Conservation (phyloP, 2,797 vertebrate genomes). For the Enteromius trimaculatus region DNA sequence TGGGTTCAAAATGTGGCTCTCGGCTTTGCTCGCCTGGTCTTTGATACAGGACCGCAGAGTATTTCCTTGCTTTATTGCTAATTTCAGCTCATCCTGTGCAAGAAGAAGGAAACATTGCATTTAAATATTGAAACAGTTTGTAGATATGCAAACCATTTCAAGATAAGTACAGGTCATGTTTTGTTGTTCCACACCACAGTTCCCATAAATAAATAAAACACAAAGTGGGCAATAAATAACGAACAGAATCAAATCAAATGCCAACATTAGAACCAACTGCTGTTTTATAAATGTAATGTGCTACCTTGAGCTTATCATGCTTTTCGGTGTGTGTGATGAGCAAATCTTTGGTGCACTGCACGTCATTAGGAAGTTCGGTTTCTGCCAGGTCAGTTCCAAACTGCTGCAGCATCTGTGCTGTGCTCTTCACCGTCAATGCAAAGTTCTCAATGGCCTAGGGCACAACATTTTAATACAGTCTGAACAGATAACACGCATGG, state of each 20-base stretch:
- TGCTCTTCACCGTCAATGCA: conserved; percentile 92
- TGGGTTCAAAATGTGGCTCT: conserved; percentile 82
- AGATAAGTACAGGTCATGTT: not conserved
- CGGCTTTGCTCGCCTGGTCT: conserved; percentile 82
- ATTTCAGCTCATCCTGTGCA: conserved; percentile 86
- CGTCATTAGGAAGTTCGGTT: conserved; percentile 89
- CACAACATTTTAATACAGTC: conserved; percentile 20
- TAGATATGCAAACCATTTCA: conserved; percentile 4
- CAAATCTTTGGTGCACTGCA: conserved; percentile 88
- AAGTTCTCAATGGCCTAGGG: conserved; percentile 94
- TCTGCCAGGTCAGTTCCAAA: conserved; percentile 88
- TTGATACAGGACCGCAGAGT: conserved; percentile 87
- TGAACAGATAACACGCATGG: not conserved
- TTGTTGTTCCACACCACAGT: not conserved
- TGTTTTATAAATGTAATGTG: too few species aligned
- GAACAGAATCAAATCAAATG: too few species aligned
- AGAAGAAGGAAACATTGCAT: conserved; percentile 40
- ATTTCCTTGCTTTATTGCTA: conserved; percentile 88
- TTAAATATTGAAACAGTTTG: not conserved
- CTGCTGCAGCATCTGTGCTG: conserved; percentile 89
- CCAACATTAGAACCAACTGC: too few species aligned
- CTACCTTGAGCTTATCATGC: conserved; percentile 86
- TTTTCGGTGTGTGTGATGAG: conserved; percentile 83
- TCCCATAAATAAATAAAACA: not conserved
- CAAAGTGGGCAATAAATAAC: not conserved